These are phyloP conservation scores for Leistus spinibarbis DNA, from an alignment of 2,888 invertebrate species.

Conservation along the genomic window DNA sequence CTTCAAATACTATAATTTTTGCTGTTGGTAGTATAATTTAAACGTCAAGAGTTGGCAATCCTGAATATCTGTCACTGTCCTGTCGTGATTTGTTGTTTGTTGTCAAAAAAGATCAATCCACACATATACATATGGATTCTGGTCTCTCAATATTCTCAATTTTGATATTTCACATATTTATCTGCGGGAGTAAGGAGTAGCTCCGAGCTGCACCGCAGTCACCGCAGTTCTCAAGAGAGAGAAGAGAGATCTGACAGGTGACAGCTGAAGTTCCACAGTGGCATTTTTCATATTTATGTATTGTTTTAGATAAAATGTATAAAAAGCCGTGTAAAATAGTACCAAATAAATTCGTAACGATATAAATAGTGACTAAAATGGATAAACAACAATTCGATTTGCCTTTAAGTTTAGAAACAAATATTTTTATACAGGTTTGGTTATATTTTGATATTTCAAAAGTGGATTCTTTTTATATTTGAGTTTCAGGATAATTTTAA, in stretches of 20 bases:
- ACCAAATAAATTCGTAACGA: neutral
- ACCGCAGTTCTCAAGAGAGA: too few species aligned
- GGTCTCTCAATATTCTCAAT: too few species aligned
- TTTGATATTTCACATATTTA: too few species aligned
- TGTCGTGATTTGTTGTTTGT: too few species aligned
- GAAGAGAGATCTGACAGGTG: too few species aligned
- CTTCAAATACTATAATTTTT: too few species aligned
- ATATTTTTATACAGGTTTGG: neutral
- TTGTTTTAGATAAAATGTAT: neutral
- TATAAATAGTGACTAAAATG: neutral
- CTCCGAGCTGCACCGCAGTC: neutral
- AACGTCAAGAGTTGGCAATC: too few species aligned
- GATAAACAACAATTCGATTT: neutral
- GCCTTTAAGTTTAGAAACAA: neutral
- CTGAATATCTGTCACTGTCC: too few species aligned
- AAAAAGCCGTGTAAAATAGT: neutral
- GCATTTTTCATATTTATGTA: neutral
- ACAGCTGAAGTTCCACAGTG: neutral
- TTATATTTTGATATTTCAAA: neutral
- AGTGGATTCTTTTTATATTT: neutral
- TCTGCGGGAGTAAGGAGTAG: neutral
- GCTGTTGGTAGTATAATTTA: too few species aligned
- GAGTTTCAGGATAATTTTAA: conserved; percentile 26
- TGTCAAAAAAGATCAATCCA: too few species aligned
- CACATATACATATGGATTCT: too few species aligned